Conservation (phyloP, 1,140 invertebrate species). For the Sitobion miscanthi region DNA sequence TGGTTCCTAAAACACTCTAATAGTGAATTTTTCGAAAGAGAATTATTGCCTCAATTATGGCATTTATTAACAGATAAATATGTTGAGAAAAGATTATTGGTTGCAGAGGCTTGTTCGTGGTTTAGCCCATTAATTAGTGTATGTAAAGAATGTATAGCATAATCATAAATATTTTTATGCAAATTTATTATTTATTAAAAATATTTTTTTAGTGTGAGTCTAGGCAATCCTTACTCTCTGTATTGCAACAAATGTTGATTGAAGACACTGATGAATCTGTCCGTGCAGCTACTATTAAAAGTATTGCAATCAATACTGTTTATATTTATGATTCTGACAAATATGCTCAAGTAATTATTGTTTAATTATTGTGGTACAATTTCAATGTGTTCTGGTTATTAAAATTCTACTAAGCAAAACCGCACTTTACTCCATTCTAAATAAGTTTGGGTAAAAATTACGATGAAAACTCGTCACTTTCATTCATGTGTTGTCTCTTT, state of each 20-base stretch:
- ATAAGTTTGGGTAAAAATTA: too few relatives aligned
- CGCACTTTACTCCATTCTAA: too few relatives aligned
- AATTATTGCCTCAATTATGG: slow-evolving; percentile 80
- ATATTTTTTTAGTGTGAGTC: slow-evolving; percentile 67
- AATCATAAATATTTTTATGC: not conserved
- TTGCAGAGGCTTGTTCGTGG: slow-evolving; percentile 76
- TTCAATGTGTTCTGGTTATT: not conserved
- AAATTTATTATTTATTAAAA: not conserved
- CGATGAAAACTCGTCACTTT: too few relatives aligned
- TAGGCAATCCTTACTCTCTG: slow-evolving; percentile 75
- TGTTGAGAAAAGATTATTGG: slow-evolving; percentile 72
- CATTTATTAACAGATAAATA: slow-evolving; percentile 79
- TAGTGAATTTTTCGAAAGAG: slow-evolving; percentile 69
- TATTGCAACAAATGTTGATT: slow-evolving; percentile 76
- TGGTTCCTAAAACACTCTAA: slow-evolving; percentile 68
- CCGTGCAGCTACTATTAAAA: slow-evolving; percentile 70
- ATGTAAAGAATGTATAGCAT: slow-evolving; percentile 59
- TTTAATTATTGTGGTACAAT: not conserved
- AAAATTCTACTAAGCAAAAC: not conserved
- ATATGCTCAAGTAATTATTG: slow-evolving; percentile 68
- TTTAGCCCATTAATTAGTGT: slow-evolving; percentile 75
- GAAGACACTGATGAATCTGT: slow-evolving; percentile 76
- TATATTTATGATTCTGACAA: slow-evolving; percentile 75
- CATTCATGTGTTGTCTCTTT: too few relatives aligned
- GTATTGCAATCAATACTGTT: slow-evolving; percentile 70